Conservation (phyloP, 30 jellyfish, hydroid and myxozoan genomes). For the Aurelia sp. region DNA sequence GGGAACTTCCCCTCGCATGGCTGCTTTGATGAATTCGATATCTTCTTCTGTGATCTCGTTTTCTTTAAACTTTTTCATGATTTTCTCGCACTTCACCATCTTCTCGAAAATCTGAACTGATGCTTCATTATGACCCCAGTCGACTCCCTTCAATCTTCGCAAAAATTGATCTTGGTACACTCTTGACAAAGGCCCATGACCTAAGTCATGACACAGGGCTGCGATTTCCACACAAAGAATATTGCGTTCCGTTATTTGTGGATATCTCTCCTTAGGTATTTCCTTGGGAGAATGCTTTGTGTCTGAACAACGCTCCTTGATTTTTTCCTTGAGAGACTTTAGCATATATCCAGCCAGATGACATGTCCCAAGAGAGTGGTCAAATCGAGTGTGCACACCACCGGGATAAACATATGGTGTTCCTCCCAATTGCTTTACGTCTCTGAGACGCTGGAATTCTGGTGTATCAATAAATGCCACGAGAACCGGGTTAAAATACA, state of each 20-base stretch:
- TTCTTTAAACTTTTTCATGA: conserved; percentile 5
- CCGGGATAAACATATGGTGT: conserved; percentile 50
- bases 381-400: conserved; percentile 71
- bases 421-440: conserved; percentile 66
- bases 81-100: conserved; percentile 1
- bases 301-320: no score
- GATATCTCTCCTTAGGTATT: not conserved
- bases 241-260: conserved; percentile 8
- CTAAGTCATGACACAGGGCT: conserved; percentile 68
- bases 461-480: conserved; percentile 41
- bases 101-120: conserved; percentile 41
- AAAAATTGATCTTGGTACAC: conserved; percentile 41
- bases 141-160: conserved; percentile 14
- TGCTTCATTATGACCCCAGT: conserved; percentile 55
- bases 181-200: conserved; percentile 79
- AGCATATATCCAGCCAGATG: conserved; percentile 25
- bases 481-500: conserved; percentile 15
- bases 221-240: conserved; percentile 36
- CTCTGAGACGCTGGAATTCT: conserved; percentile 63
- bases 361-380: conserved; percentile 67
- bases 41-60: conserved; percentile 18
- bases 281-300: no score
- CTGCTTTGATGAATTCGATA: conserved; percentile 42
- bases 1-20: conserved; percentile 42
- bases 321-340: conserved; percentile 20